Conservation (phyloP, 2,888 invertebrate species). For the Luffia ferchaultella region DNA sequence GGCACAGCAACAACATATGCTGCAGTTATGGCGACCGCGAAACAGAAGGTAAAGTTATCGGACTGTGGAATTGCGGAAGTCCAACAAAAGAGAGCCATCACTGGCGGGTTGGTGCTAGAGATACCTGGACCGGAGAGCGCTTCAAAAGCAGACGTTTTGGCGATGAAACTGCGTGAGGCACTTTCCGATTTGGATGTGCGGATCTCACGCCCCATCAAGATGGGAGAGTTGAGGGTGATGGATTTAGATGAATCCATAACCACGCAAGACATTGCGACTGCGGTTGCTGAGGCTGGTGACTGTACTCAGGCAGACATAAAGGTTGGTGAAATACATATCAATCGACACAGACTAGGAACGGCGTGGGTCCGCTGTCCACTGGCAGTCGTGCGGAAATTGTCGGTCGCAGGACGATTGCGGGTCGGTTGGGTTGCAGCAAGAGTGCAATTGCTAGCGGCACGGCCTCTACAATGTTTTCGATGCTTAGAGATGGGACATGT, state of each 20-base stretch:
- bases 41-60: background rate
- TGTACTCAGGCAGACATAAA: background rate
- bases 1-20: constrained; percentile 10
- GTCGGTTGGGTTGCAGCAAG: too few relatives aligned
- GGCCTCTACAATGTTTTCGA: too few relatives aligned
- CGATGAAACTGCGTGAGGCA: constrained; percentile 6
- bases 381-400: background rate
- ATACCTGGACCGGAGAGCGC: too few relatives aligned
- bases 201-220: constrained; percentile 1
- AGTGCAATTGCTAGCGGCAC: too few relatives aligned
- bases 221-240: background rate
- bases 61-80: constrained; percentile 3
- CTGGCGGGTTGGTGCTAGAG: constrained; percentile 12
- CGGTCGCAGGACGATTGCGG: background rate
- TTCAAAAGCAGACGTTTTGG: constrained; percentile 11
- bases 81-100: background rate
- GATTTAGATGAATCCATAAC: constrained; percentile 3
- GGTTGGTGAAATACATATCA: too few relatives aligned
- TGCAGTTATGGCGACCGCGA: constrained; percentile 6
- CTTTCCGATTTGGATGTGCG: background rate
- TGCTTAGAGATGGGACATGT: too few relatives aligned
- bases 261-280: background rate
- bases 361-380: constrained; percentile 6
- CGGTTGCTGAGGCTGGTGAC: background rate
- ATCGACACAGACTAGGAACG: too few relatives aligned